Evolutionary conservation across 2,888 invertebrate genomes (phyloP).

Genomic region (Cryptocheilus praepositus): DNA sequence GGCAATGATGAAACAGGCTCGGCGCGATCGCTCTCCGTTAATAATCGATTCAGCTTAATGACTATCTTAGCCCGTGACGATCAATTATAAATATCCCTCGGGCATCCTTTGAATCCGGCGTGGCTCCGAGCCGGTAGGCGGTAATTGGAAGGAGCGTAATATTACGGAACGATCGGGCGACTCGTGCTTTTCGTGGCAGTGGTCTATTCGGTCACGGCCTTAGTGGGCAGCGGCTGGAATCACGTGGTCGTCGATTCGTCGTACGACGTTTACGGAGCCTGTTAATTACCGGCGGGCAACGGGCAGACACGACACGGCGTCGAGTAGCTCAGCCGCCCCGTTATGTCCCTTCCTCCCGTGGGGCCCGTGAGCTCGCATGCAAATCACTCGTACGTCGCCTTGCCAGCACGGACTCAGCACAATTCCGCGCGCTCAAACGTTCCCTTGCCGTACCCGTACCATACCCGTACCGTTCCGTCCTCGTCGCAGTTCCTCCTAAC

Average conservation of each 20-base stretch:
- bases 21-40: too few species aligned
- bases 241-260: conserved; percentile 11
- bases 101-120: too few species aligned
- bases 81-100: too few species aligned
- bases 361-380: conserved; percentile 50
- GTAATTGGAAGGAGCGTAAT: too few species aligned
- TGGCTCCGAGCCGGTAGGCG: too few species aligned
- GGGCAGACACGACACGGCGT: conserved; percentile 51
- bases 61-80: too few species aligned
- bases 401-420: conserved; percentile 61
- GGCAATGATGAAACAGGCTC: too few species aligned
- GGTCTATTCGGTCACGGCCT: conserved; percentile 12
- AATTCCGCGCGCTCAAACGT: conserved; percentile 50
- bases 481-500: conserved; percentile 29
- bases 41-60: too few species aligned
- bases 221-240: not conserved
- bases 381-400: conserved; percentile 60
- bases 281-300: conserved; percentile 55
- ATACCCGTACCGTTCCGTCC: conserved; percentile 27
- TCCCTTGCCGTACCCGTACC: too few species aligned
- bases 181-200: too few species aligned
- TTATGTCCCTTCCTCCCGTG: conserved; percentile 50
- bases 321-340: conserved; percentile 53
- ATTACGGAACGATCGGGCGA: too few species aligned
- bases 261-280: conserved; percentile 20